Percentiles rank a stretch among this genome's conserved stretches.
phyloP scores from a whole-genome alignment of 2,888 invertebrate genomes.

The Willowsia nigromaculata region DNA sequence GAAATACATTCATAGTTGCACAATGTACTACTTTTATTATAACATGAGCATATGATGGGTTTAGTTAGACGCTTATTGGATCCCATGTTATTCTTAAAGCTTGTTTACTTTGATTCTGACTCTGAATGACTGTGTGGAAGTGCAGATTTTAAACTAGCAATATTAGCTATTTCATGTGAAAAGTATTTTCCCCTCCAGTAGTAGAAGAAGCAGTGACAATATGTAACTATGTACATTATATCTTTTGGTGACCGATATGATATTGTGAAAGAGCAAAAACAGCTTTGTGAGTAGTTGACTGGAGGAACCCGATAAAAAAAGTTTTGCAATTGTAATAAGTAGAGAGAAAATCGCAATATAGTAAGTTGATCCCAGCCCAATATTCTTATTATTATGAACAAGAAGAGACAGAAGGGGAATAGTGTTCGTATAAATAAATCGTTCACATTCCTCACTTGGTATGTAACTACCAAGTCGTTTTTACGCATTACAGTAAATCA shows the following conservation, averaged over 20 bases:
- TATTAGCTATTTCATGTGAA: neutral
- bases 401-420: neutral
- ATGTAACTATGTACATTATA: neutral
- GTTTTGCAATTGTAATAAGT: conserved; percentile 45
- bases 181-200: neutral
- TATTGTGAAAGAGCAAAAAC: neutral
- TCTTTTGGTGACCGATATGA: neutral
- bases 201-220: neutral
- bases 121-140: neutral
- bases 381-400: conserved; percentile 2
- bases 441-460: conserved; percentile 30
- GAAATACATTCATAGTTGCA: neutral
- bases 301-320: conserved; percentile 36
- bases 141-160: neutral
- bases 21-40: too few relatives aligned
- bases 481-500: conserved; percentile 47
- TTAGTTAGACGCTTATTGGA: neutral
- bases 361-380: neutral
- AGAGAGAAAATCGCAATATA: neutral
- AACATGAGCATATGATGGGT: too few relatives aligned
- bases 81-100: neutral
- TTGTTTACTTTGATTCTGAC: neutral
- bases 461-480: conserved; percentile 22
- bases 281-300: neutral
- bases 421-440: conserved; percentile 50